A percentile compares a stretch with the other conserved stretches of the same genome.
Conservation (phyloP, 2,113 vertebrate species). For the Sisor rabdophorus region DNA sequence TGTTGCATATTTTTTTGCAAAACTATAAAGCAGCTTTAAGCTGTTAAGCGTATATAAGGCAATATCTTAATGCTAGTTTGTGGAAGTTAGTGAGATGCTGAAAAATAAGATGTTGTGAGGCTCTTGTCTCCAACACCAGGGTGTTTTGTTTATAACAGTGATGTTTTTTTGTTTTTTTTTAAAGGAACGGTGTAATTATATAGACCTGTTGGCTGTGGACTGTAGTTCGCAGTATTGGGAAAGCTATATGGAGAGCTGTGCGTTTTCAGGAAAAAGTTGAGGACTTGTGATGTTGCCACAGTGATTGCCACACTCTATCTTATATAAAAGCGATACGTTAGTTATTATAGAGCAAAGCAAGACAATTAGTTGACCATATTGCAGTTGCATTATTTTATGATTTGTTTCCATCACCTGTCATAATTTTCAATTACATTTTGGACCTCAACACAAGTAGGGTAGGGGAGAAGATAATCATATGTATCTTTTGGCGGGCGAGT, state of each 20-base stretch:
- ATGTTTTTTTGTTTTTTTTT: too few relatives aligned
- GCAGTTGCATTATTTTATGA: neutral
- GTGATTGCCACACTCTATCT: slow-evolving; percentile 3
- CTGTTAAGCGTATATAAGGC: slow-evolving; percentile 12
- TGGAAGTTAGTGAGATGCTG: slow-evolving; percentile 1
- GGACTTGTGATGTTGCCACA: slow-evolving; percentile 26
- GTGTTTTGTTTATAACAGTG: slow-evolving; percentile 1
- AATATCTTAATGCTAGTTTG: neutral
- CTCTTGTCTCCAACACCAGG: slow-evolving; percentile 3
- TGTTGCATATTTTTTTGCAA: neutral
- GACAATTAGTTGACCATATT: neutral
- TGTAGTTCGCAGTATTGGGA: neutral
- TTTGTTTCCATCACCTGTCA: neutral
- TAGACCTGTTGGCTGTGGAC: neutral
- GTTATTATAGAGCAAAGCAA: neutral
- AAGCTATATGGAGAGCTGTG: neutral
- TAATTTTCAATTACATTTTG: neutral
- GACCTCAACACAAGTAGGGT: neutral
- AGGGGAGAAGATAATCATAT: neutral
- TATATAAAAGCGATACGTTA: neutral
- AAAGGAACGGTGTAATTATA: neutral
- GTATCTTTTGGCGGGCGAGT: neutral
- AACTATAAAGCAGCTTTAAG: slow-evolving; percentile 7
- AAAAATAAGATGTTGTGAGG: neutral
- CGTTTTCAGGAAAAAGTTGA: neutral